Evolutionary conservation across 92 coral and sea anemone genomes (phyloP).

Genomic region (Porites rus): DNA sequence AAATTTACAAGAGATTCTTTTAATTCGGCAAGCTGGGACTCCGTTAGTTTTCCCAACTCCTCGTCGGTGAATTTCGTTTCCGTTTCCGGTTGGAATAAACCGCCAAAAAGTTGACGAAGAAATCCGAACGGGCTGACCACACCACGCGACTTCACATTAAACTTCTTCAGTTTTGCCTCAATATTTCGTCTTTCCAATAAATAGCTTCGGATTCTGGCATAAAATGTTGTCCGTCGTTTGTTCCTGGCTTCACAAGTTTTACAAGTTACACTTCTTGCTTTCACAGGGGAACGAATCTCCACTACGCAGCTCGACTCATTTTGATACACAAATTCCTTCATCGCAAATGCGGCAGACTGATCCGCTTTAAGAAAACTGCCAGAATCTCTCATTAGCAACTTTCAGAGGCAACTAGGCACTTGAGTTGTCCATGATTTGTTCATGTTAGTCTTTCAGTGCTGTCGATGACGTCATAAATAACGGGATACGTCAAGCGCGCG

Average conservation of each 20-base stretch:
- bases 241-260: constrained; percentile 21
- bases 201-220: constrained; percentile 14
- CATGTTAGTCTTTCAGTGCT: too few relatives aligned
- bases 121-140: constrained; percentile 15
- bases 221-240: not conserved
- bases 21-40: constrained; percentile 22
- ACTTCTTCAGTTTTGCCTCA: constrained; percentile 36
- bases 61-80: constrained; percentile 22
- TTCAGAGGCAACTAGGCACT: not conserved
- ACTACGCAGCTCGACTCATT: constrained; percentile 2
- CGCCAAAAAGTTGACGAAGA: constrained; percentile 30
- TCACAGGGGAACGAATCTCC: constrained; percentile 21
- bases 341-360: constrained; percentile 3
- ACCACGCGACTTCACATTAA: constrained; percentile 26
- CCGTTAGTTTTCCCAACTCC: constrained; percentile 32
- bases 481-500: constrained; percentile 19
- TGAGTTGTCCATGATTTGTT: not conserved
- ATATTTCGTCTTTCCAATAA: constrained; percentile 17
- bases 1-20: constrained; percentile 11
- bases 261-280: constrained; percentile 22
- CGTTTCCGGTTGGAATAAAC: constrained; percentile 23
- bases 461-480: not conserved
- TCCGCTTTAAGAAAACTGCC: not conserved
- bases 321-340: not conserved
- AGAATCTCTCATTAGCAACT: constrained; percentile 1